Conservation (phyloP, 2,888 invertebrate species). For the Isoperla grammatica region DNA sequence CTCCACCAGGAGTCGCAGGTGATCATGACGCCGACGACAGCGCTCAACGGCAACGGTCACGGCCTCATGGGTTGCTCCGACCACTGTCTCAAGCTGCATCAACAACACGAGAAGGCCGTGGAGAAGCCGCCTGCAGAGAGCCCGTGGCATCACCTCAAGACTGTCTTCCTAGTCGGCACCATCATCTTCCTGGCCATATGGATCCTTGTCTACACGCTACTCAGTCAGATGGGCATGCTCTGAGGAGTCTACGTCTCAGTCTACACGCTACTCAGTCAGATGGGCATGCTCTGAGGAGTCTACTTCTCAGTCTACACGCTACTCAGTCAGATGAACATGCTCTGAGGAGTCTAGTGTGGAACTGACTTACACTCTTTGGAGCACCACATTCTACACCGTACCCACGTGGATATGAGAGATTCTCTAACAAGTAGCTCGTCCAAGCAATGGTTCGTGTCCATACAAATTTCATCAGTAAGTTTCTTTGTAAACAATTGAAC, state of each 20-base stretch:
- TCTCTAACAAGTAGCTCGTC: no score
- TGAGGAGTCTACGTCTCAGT: constrained; percentile 43
- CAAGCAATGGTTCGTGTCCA: no score
- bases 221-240: constrained; percentile 37
- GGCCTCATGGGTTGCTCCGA: constrained; percentile 34
- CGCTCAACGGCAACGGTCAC: constrained; percentile 30
- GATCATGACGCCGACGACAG: constrained; percentile 32
- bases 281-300: constrained; percentile 23
- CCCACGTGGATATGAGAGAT: no score
- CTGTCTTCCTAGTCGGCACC: constrained; percentile 45
- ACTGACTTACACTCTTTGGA: no score
- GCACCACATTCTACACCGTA: constrained; percentile 42
- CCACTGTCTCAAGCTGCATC: constrained; percentile 17
- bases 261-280: constrained; percentile 41
- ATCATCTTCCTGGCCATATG: constrained; percentile 46
- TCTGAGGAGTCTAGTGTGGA: no score
- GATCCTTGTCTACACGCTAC: constrained; percentile 43
- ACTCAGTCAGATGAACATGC: constrained; percentile 37
- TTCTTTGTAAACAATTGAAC: no score
- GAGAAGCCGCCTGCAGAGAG: constrained; percentile 39
- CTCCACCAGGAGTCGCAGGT: constrained; percentile 35
- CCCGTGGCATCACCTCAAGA: constrained; percentile 50
- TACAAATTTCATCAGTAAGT: no score
- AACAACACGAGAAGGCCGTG: constrained; percentile 3
- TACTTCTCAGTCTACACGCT: constrained; percentile 43